Evolutionary conservation across 2,113 vertebrate genomes (phyloP).

Genomic region (Monopterus albus): DNA sequence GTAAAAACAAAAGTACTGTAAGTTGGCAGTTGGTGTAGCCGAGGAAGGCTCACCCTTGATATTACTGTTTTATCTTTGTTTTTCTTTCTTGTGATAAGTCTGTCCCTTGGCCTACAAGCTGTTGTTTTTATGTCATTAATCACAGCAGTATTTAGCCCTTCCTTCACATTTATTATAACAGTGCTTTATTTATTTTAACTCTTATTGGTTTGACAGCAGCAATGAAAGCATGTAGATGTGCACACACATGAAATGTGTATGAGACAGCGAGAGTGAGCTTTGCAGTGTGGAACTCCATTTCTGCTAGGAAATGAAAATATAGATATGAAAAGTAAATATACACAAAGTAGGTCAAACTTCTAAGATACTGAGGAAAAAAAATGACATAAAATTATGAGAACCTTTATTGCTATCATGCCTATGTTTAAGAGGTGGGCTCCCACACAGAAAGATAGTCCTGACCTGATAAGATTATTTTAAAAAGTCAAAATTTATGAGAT

Average conservation of each 20-base stretch:
- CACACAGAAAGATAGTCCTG: no score
- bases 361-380: no score
- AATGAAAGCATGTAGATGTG: conserved; percentile 8
- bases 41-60: conserved; percentile 29
- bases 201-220: conserved; percentile 29
- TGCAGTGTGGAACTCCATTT: not conserved
- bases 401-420: not conserved
- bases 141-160: conserved; percentile 46
- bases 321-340: no score
- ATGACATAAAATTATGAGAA: no score
- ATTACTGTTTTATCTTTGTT: conserved; percentile 56
- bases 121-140: conserved; percentile 60
- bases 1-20: no score
- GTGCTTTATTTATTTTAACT: conserved; percentile 35
- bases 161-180: conserved; percentile 63
- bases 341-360: no score
- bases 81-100: conserved; percentile 54
- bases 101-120: conserved; percentile 47
- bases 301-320: no score
- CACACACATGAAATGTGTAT: not conserved
- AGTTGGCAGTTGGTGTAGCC: conserved; percentile 17
- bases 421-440: no score
- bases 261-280: not conserved
- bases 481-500: no score
- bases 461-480: no score